Evolutionary conservation across 1,140 invertebrate genomes (phyloP), one percentile per base, ranked within the genome.

Genomic region (Bombus fervidus): DNA sequence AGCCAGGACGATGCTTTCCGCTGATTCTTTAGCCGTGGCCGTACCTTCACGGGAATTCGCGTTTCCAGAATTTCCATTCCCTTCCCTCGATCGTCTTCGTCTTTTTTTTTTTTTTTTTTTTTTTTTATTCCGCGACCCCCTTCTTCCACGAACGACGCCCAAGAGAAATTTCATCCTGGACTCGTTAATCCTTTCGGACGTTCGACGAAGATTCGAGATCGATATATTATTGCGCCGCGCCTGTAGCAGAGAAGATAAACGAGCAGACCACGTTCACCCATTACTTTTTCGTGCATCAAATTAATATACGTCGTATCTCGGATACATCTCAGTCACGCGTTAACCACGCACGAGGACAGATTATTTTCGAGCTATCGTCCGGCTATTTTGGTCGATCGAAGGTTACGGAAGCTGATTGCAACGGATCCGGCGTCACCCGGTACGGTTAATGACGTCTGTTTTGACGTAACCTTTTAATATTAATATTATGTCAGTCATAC

Each of bases 401-500:
- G 77, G 76, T n/a, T 43, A 28, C 53, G 75, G 75, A 77, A 31
- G 77, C 31, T 68, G 62, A 34, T 34, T 18, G 69, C 80, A 39
- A 43, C 34, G 34, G n/a, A 47, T 62, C 62, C 18, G 57, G 10
- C 47, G 34, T 66, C 64, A 34, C 75, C 47, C n/a, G 47, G 31
- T 57, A 68, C 39, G 80, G 37, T 76, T 83, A 86, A 89, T 83
- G 80, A 86, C 80, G 72, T 59, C n/a, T 31, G 80, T 73, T 78
- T 89, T 89, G 88, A 89, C 80, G 87, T 89, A 89, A 89, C 77
- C 74, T 81, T 43, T 90, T 87, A 91, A 90, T 89, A 92, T 91
- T 90, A 90, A 90, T 90, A 91, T 89, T 92, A 88, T 88, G 89
- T 91, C 86, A 85, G 86, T 82, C 66, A 87, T 90, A 84, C 83